Conservation (phyloP, 1,140 invertebrate species). For the Macrocentrus cingulum region DNA sequence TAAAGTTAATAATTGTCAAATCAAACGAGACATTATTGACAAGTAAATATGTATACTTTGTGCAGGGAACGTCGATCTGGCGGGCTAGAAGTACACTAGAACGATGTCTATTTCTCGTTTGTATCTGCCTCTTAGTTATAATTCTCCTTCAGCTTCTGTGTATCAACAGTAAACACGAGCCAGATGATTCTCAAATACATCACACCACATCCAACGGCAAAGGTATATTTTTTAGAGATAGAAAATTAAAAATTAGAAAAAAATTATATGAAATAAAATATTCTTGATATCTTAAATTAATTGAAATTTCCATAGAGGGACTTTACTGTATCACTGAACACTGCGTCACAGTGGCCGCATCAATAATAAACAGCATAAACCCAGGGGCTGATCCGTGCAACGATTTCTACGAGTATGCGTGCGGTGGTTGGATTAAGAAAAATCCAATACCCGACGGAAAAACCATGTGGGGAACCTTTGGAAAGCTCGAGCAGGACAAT, state of each 20-base stretch:
- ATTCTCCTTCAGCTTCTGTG: constrained; percentile 62
- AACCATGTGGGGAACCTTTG: constrained; percentile 94
- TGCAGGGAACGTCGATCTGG: constrained; percentile 65
- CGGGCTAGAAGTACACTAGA: constrained; percentile 64
- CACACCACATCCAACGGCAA: constrained; percentile 49
- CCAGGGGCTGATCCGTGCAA: constrained; percentile 80
- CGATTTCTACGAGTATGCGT: constrained; percentile 94
- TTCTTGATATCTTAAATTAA: no score
- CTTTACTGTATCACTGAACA: constrained; percentile 75
- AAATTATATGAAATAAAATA: no score
- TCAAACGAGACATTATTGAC: not conserved
- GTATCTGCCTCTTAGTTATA: constrained; percentile 64
- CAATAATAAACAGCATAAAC: constrained; percentile 85
- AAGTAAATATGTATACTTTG: not conserved
- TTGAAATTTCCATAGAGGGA: constrained; percentile 36
- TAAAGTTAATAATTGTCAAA: no score
- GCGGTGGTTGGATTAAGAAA: constrained; percentile 88
- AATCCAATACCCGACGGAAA: constrained; percentile 93
- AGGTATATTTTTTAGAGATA: constrained; percentile 38
- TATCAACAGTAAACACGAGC: constrained; percentile 46
- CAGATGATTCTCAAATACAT: constrained; percentile 51
- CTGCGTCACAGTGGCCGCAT: constrained; percentile 83
- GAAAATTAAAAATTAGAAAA: no score
- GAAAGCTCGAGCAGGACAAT: constrained; percentile 89
- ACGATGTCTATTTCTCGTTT: constrained; percentile 59